Evolutionary conservation across 2,888 invertebrate species (phyloP), one percentile per base, ranked within the genome.

Genomic region (Notodonta ziczac): DNA sequence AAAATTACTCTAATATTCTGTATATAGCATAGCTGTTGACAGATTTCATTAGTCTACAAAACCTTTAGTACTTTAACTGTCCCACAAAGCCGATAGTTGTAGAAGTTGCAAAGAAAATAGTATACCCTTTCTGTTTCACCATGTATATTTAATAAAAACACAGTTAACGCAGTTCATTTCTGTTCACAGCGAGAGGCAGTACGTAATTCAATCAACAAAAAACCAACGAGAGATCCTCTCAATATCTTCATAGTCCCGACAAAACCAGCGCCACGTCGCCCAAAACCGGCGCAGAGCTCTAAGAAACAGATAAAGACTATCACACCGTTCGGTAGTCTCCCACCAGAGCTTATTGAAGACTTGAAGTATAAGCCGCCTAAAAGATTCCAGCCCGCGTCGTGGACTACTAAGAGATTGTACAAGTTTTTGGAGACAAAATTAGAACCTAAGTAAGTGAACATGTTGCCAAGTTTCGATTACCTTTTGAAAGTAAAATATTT

Each of bases 331-430:
- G 80, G 71, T 2, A 70, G 75, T 12, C 58, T 91, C 39, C 91
- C 93, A 0, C 53, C 73, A 0, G 87, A 90, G 51, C 39, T 93
- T 0, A 61, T 86, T 5, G 81, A 86, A 40, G 93, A 91, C 48
- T 70, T 91, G 79, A 88, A 86, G 50, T 92, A 91, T 53, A 92
- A 90, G 44, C 92, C 93, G 0, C 93, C 91, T 0, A 92, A 88
- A 63, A 77, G 89, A 42, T 94, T 85, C 65, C 78, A 78, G 54
- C 90, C 92, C 44, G 92, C 91, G 0, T 76, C 90, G 0, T 94
- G 94, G 94, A 84, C 85, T 24, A 93, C 92, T 0, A 89, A 89
- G 55, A 73, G 87, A 53, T 67, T 94, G 57, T 93, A 94, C 66
- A 88, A 86, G 46, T 90, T 74, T 68, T 77, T 94, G 62, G 91